phyloP scores from a whole-genome alignment of 2,113 vertebrate species.

The Stigmatopora nigra region DNA sequence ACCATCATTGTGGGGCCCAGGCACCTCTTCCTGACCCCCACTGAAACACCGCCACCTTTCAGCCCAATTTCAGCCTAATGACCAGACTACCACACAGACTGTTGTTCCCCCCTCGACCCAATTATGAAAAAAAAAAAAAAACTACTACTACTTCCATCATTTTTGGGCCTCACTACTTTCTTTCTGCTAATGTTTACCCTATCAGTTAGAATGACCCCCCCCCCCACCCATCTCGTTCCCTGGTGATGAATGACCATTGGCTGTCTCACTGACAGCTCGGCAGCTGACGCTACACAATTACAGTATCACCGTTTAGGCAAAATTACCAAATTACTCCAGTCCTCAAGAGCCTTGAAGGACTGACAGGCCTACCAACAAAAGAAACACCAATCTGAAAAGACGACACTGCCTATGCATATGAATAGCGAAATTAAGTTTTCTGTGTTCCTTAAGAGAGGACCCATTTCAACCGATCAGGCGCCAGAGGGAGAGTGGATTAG shows the following conservation, averaged over 20 bases:
- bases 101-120: constrained; percentile 42
- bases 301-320: constrained; percentile 68
- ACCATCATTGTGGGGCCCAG: constrained; percentile 40
- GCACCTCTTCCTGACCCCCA: constrained; percentile 24
- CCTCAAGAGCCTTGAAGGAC: constrained; percentile 54
- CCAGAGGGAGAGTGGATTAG: constrained; percentile 47
- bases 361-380: constrained; percentile 66
- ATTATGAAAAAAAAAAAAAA: constrained; percentile 55
- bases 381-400: constrained; percentile 65
- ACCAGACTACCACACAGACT: constrained; percentile 42
- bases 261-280: constrained; percentile 63
- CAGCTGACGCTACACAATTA: constrained; percentile 73
- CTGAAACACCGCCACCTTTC: constrained; percentile 1
- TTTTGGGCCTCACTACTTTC: constrained; percentile 41
- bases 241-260: constrained; percentile 67
- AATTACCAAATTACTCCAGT: constrained; percentile 71
- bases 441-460: constrained; percentile 21
- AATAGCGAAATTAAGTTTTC: constrained; percentile 39
- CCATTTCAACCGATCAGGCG: constrained; percentile 46
- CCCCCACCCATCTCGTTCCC: constrained; percentile 42
- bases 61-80: constrained; percentile 29
- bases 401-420: constrained; percentile 22
- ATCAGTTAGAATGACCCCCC: constrained; percentile 52
- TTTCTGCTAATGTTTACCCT: constrained; percentile 57
- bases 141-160: constrained; percentile 47